Evolutionary conservation across 2,113 vertebrate species (phyloP), one percentile per base, ranked within the genome.

Genomic region (Taurulus bubalis): DNA sequence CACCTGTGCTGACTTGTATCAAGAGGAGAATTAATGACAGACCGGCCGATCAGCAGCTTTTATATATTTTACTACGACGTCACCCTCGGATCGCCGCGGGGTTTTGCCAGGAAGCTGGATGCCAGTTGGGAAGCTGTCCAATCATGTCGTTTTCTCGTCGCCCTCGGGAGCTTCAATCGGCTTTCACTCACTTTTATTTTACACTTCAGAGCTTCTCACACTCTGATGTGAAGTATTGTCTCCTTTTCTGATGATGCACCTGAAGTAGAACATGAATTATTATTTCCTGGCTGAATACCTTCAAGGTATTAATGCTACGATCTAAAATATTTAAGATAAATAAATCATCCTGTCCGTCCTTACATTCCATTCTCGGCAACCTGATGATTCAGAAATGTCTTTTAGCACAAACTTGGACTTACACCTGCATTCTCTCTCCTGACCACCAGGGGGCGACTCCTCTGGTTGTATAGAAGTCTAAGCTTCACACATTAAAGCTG

Each of bases 1-100:
- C 85, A 71, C 83, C 80, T 90, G 89, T 84, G 77, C 87, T 10
- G 80, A 87, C 89, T 82, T 73, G 89, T 49, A 79, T 77, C 72
- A 4, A 12, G 34, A 68, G 62, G 58, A 15, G 24, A 72, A 87
- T 85, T 79, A 85, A 83, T 81, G 74, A 75, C 74, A 26, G 84
- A 68, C 51, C 0, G 30, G 76, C 67, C 76, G 38, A 85, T 81
- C 42, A 0, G 49, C 71, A 47, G 49, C 55, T 81, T 68, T 22
- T 51, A 2, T 18, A 12, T 55, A 11, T 55, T 64, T 56, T 3
- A 55, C 75, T 12, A 14, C 34, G 1, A 69, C 77, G 59, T 76
- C 79, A 73, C 45, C 49, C 55, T 64, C 22, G 0, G 24, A 45
- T 4, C 0, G 36, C 82, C 18, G 65, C 79, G 1, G 67, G 81